A percentile compares a stretch with the other conserved stretches of the same genome.
phyloP scores from a whole-genome alignment of 2,113 vertebrate species.

The Addax nasomaculatus region DNA sequence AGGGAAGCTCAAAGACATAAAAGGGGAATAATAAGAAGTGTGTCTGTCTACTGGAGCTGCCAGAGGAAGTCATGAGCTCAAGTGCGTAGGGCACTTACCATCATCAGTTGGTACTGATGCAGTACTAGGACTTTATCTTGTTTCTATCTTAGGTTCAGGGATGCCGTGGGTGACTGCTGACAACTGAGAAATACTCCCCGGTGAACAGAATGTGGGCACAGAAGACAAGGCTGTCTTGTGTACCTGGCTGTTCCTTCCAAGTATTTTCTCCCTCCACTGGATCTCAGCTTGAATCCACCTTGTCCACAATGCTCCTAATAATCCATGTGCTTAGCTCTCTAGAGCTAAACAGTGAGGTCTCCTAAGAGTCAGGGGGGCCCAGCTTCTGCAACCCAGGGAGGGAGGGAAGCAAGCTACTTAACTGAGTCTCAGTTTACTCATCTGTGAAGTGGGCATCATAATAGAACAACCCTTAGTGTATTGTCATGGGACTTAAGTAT shows the following conservation, averaged over 20 bases:
- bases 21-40: too few relatives aligned
- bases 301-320: neutral
- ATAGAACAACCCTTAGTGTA: fast-evolving
- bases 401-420: neutral
- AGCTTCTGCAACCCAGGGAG: neutral
- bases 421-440: neutral
- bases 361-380: neutral
- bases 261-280: neutral
- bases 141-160: neutral
- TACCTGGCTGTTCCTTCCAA: neutral
- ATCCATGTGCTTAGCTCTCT: neutral
- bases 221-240: neutral
- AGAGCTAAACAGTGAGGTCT: too few relatives aligned
- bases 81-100: neutral
- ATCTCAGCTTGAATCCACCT: neutral
- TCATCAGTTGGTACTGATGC: fast-evolving
- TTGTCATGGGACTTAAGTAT: neutral
- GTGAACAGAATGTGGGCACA: fast-evolving
- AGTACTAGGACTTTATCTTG: fast-evolving
- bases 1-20: neutral
- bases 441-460: neutral
- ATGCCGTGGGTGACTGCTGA: neutral
- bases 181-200: neutral
- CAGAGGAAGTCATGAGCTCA: fast-evolving
- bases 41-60: neutral